A percentile compares a stretch with the other conserved stretches of the same genome.
phyloP scores from a whole-genome alignment of 2,113 vertebrate species.

The Macquaria australasica region DNA sequence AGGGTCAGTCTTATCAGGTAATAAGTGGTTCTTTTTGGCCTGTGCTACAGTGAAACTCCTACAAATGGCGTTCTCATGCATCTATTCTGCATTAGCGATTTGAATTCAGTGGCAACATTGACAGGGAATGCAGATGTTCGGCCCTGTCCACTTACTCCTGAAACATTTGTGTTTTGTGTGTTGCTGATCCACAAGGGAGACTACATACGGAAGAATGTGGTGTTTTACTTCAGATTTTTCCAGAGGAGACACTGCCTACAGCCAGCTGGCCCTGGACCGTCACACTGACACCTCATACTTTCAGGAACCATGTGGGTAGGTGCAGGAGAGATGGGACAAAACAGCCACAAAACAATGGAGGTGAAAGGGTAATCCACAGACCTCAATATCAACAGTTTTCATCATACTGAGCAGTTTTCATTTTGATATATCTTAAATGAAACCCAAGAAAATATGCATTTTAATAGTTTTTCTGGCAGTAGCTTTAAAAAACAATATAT shows the following conservation, averaged over 20 bases:
- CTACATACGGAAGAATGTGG: constrained; percentile 95
- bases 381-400: not conserved
- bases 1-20: constrained; percentile 94
- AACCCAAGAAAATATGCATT: no score
- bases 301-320: constrained; percentile 95
- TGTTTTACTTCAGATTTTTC: constrained; percentile 93
- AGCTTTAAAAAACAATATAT: not conserved
- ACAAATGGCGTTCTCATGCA: not conserved
- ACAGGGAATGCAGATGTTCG: no score
- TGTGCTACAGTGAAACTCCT: not conserved
- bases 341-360: not conserved
- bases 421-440: not conserved
- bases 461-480: not conserved
- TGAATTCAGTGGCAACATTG: not conserved
- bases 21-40: not conserved
- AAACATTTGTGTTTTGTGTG: constrained; percentile 22
- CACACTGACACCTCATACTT: constrained; percentile 96
- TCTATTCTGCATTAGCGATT: not conserved
- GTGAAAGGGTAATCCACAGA: not conserved
- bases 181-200: constrained; percentile 85
- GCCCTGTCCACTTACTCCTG: not conserved
- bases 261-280: constrained; percentile 91
- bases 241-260: constrained; percentile 93
- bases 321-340: constrained; percentile 5
- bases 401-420: not conserved